Evolutionary conservation across 2,797 vertebrate species (phyloP).

Genomic region (Sebastes kiyomatsui): DNA sequence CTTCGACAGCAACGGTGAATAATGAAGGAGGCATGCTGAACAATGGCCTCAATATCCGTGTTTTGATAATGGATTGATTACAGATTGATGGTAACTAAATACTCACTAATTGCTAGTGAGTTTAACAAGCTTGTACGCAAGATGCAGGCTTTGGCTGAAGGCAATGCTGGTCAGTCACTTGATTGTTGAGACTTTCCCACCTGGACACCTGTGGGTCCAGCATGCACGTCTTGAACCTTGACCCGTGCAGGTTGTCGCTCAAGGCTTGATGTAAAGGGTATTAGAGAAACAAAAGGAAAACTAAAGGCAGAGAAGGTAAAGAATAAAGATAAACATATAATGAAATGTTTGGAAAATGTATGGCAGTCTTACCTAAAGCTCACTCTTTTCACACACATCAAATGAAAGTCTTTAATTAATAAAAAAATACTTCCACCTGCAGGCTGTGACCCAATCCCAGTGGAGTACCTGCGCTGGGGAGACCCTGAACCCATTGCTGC

Average conservation of each 20-base stretch:
- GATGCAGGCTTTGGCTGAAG: neutral
- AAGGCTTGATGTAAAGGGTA: neutral
- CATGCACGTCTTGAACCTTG: neutral
- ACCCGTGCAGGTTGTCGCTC: neutral
- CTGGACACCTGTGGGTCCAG: neutral
- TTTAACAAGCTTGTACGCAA: neutral
- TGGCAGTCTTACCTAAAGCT: neutral
- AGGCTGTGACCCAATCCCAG: slow-evolving; percentile 95
- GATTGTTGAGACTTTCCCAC: neutral
- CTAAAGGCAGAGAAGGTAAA: neutral
- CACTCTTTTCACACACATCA: neutral
- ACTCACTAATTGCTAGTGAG: neutral
- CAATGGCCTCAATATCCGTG: neutral
- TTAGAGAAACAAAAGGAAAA: neutral
- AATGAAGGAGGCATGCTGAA: neutral
- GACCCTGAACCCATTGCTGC: slow-evolving; percentile 98
- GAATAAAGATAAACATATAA: neutral
- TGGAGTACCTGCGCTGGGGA: slow-evolving; percentile 95
- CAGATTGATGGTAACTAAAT: neutral
- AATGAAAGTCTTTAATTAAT: neutral
- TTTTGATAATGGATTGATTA: neutral
- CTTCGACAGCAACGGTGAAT: neutral
- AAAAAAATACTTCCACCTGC: neutral
- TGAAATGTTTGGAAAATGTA: neutral
- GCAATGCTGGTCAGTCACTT: neutral